Percentiles rank a stretch among this genome's conserved stretches.
Conservation (phyloP, 2,113 vertebrate genomes). For the Papio anubis region DNA sequence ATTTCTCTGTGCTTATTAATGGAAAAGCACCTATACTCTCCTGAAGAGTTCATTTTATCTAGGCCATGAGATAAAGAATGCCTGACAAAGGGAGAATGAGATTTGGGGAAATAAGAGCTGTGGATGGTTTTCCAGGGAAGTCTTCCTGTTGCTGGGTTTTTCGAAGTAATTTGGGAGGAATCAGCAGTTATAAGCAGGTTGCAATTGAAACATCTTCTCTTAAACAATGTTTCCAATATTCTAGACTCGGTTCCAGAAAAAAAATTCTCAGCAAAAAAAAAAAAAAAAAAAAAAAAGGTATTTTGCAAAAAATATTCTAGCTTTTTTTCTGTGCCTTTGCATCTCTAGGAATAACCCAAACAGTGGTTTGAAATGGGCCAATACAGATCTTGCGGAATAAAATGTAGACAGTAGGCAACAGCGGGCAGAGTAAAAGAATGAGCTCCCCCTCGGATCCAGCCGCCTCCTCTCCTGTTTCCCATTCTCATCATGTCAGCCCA, state of each 20-base stretch:
- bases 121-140: constrained; percentile 39
- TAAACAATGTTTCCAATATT: not conserved
- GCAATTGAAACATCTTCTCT: constrained; percentile 42
- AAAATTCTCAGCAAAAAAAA: not conserved
- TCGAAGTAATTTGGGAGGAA: constrained; percentile 35
- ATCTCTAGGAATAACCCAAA: not conserved
- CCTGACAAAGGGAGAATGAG: constrained; percentile 32
- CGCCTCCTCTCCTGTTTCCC: not conserved
- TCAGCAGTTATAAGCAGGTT: constrained; percentile 14
- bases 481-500: not conserved
- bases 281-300: not conserved
- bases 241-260: not conserved
- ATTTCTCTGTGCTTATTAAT: constrained; percentile 36
- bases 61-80: constrained; percentile 16
- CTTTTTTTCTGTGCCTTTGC: not conserved
- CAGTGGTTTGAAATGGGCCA: not conserved
- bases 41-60: constrained; percentile 60
- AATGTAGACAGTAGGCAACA: not conserved
- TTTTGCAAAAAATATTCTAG: not conserved
- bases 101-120: not conserved
- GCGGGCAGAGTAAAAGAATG: not conserved
- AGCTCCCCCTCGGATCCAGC: not conserved
- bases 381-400: not conserved
- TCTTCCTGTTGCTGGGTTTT: constrained; percentile 16
- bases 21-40: constrained; percentile 44